These are phyloP conservation scores for Atherinosoma microstoma DNA, from an alignment of 2,797 vertebrate genomes.

Conservation along the genomic window DNA sequence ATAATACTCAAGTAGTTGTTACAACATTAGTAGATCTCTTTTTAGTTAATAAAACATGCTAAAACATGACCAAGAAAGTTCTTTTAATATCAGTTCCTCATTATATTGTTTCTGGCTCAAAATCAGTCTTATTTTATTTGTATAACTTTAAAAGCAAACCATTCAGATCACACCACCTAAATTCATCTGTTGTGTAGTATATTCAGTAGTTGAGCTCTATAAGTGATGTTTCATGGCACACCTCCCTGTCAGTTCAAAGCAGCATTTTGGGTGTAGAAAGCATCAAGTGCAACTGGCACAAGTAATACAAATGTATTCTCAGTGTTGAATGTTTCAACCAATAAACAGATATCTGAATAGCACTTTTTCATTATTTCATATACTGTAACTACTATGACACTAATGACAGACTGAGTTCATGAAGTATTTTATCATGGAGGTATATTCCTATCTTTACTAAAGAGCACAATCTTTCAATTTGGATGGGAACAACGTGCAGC, in stretches of 20 bases:
- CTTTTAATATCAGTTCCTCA: neutral
- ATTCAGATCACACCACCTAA: neutral
- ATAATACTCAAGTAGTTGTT: slow-evolving; percentile 8
- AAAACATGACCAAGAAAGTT: slow-evolving; percentile 7
- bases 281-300: slow-evolving; percentile 9
- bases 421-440: neutral
- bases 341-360: slow-evolving; percentile 25
- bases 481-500: neutral
- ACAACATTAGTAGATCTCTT: neutral
- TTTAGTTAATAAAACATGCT: slow-evolving; percentile 1
- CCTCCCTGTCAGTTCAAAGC: slow-evolving; percentile 5
- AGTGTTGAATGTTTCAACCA: slow-evolving; percentile 6
- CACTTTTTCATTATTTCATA: slow-evolving; percentile 6
- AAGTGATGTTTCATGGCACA: slow-evolving; percentile 3
- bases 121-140: neutral
- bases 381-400: neutral
- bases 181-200: slow-evolving; percentile 20
- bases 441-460: slow-evolving; percentile 1
- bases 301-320: neutral
- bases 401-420: neutral
- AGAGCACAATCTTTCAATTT: slow-evolving; percentile 2
- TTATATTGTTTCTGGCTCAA: slow-evolving; percentile 25
- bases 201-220: slow-evolving; percentile 16
- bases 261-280: slow-evolving; percentile 29
- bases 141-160: slow-evolving; percentile 14